Evolutionary conservation across 2,888 invertebrate species (phyloP).

Genomic region (Dexiosoma caninum): DNA sequence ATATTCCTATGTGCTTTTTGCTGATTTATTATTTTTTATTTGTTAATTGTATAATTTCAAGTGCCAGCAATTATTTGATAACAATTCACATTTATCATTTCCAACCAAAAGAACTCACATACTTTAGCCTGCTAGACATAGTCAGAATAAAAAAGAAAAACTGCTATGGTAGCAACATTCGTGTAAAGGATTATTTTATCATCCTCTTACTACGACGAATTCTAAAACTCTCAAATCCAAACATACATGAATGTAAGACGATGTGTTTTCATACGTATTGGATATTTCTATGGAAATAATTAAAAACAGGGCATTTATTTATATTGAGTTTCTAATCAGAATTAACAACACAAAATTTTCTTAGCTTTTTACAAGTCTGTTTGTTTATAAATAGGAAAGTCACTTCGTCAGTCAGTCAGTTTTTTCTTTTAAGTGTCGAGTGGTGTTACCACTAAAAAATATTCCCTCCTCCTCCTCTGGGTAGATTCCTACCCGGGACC

Average conservation of each 20-base stretch:
- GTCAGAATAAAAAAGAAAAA: not conserved
- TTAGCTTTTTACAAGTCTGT: no score
- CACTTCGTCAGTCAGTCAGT: no score
- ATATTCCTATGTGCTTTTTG: not conserved
- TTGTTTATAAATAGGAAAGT: no score
- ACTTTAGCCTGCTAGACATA: not conserved
- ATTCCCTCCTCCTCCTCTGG: no score
- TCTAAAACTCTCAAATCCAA: not conserved
- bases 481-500: no score
- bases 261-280: no score
- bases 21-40: constrained; percentile 42
- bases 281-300: not conserved
- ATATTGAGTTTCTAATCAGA: no score
- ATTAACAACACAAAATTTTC: no score
- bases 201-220: not conserved
- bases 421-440: no score
- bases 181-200: constrained; percentile 23
- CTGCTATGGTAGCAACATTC: constrained; percentile 5
- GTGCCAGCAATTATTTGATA: constrained; percentile 78
- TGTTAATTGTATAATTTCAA: constrained; percentile 76
- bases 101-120: constrained; percentile 18
- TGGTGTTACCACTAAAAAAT: no score
- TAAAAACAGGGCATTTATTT: not conserved
- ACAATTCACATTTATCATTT: constrained; percentile 68
- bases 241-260: not conserved